These are phyloP conservation scores for Lepisosteus osseus DNA, from an alignment of 2,113 vertebrate genomes.

Conservation along the genomic window DNA sequence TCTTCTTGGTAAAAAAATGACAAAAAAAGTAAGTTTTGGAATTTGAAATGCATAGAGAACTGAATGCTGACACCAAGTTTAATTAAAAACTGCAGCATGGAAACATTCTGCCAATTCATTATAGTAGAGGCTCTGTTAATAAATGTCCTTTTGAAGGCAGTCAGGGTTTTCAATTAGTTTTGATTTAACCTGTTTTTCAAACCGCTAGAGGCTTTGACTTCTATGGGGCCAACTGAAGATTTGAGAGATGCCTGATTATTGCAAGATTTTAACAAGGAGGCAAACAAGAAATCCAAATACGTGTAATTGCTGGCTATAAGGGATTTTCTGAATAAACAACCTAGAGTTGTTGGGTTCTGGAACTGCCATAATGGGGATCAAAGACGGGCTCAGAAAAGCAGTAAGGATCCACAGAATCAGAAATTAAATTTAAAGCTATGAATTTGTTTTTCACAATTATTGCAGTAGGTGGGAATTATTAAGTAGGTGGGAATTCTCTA, in stretches of 20 bases:
- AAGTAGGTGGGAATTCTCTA: no score
- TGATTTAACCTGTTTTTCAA: conserved; percentile 28
- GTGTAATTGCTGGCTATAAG: not conserved
- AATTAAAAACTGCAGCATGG: conserved; percentile 20
- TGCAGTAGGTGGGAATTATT: no score
- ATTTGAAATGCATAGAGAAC: conserved; percentile 23
- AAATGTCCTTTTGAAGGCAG: conserved; percentile 28
- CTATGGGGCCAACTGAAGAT: not conserved
- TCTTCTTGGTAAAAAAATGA: conserved; percentile 12
- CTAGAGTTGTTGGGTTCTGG: not conserved
- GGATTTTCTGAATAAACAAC: not conserved
- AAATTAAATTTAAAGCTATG: no score
- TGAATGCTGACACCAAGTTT: conserved; percentile 21
- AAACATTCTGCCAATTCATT: conserved; percentile 37
- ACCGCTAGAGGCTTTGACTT: not conserved
- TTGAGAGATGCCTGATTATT: not conserved
- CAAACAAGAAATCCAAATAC: not conserved
- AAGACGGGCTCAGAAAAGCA: not conserved
- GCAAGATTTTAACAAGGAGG: not conserved
- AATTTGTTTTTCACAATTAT: no score
- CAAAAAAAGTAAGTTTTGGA: not conserved
- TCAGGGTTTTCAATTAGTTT: conserved; percentile 22
- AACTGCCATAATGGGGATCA: not conserved
- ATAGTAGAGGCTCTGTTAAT: conserved; percentile 23
- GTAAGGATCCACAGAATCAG: no score